Evolutionary conservation across 2,797 vertebrate species (phyloP).

Genomic region (Pipistrellus nathusii): DNA sequence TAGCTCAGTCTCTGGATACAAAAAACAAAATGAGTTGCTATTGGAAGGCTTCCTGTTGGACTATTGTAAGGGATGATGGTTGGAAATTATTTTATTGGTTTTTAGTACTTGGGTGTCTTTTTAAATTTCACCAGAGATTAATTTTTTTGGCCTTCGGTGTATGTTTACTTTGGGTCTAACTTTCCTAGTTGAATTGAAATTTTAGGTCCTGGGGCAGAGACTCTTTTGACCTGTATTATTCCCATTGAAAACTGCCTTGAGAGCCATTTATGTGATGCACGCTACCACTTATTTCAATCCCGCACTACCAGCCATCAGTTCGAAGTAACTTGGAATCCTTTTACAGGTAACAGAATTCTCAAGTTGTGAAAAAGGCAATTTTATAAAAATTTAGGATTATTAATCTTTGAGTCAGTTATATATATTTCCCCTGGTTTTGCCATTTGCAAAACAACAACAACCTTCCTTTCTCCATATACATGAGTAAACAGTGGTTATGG

Average conservation of each 20-base stretch:
- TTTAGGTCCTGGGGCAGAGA: background rate
- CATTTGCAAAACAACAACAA: background rate
- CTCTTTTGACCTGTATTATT: background rate
- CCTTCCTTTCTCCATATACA: background rate
- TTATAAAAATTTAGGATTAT: constrained; percentile 19
- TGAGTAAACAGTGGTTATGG: background rate
- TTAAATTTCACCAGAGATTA: constrained; percentile 46
- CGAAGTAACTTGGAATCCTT: background rate
- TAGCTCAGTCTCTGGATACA: background rate
- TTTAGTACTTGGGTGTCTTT: background rate
- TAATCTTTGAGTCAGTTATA: constrained; percentile 12
- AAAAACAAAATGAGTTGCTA: background rate
- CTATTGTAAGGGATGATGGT: background rate
- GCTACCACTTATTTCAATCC: background rate
- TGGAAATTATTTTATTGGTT: background rate
- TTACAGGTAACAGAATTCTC: background rate
- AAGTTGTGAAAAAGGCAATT: constrained; percentile 15
- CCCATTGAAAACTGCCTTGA: background rate
- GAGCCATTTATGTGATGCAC: background rate
- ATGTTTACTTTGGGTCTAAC: background rate
- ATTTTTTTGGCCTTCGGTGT: background rate
- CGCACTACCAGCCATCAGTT: background rate
- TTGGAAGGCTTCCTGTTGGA: background rate
- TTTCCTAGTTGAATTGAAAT: constrained; percentile 21
- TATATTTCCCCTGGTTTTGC: background rate